Conservation (phyloP, 2,888 invertebrate genomes). For the Calephelis perditalis region DNA sequence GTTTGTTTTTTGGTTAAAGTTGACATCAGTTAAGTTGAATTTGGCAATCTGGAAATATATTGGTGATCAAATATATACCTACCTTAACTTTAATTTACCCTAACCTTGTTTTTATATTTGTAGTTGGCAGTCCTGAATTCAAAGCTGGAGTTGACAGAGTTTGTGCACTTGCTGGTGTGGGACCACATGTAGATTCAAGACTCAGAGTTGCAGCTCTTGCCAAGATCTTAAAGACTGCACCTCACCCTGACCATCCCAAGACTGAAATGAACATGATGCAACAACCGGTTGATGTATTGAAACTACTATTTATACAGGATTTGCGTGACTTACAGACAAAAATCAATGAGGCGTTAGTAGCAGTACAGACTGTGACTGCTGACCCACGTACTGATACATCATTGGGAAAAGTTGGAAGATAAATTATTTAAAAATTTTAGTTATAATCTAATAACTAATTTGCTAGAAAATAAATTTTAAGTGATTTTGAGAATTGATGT, state of each 20-base stretch:
- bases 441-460: not conserved
- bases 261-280: constrained; percentile 51
- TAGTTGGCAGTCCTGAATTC: constrained; percentile 91
- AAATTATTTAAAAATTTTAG: constrained; percentile 31
- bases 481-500: constrained; percentile 7
- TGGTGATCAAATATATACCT: not conserved
- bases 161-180: constrained; percentile 79
- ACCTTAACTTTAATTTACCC: no score
- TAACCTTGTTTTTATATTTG: no score
- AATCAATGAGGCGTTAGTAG: constrained; percentile 96
- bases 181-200: constrained; percentile 64
- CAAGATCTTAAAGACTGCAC: constrained; percentile 86
- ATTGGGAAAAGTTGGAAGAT: constrained; percentile 92
- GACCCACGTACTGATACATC: constrained; percentile 97
- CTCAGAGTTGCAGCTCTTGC: constrained; percentile 81
- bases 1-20: not conserved
- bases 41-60: not conserved
- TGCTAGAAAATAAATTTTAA: constrained; percentile 1
- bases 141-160: constrained; percentile 87
- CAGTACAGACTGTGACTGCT: constrained; percentile 94
- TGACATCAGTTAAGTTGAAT: not conserved
- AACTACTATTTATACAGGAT: constrained; percentile 90
- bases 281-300: constrained; percentile 81
- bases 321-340: constrained; percentile 92
- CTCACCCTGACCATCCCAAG: constrained; percentile 82